phyloP scores from a whole-genome alignment of 2,113 vertebrate species.

The Lichenostomus cassidix region DNA sequence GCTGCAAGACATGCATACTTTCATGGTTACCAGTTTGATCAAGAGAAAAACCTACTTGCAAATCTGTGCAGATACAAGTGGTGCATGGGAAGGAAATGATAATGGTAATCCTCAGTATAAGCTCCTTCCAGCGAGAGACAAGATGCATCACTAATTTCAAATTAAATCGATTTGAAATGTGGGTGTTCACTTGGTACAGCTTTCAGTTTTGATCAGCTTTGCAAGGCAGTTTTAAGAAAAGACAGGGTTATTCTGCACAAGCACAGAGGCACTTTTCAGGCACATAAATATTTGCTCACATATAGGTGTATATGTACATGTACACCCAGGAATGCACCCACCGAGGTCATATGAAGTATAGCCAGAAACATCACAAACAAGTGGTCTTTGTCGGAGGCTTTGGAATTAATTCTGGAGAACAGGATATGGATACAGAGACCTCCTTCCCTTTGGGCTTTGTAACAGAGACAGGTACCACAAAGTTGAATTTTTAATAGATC shows the following conservation, averaged over 20 bases:
- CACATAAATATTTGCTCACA: not conserved
- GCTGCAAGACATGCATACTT: rapidly evolving
- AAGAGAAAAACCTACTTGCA: not conserved
- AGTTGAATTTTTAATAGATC: not conserved
- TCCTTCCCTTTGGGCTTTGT: not conserved
- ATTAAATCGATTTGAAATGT: not conserved
- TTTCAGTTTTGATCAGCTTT: not conserved
- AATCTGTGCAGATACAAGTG: not conserved
- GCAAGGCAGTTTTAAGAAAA: not conserved
- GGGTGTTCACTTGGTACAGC: not conserved
- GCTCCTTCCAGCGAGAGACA: not conserved
- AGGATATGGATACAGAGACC: not conserved
- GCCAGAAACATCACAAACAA: not conserved
- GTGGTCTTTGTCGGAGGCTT: not conserved
- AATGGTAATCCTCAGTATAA: not conserved
- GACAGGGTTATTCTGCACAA: not conserved
- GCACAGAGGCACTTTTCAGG: not conserved
- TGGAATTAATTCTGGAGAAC: not conserved
- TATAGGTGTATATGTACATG: rapidly evolving
- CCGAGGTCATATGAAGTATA: rapidly evolving
- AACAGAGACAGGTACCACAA: not conserved
- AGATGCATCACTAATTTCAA: not conserved
- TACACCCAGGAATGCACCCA: not conserved
- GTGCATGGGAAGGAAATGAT: not conserved
- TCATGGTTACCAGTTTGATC: too few relatives aligned